Evolutionary conservation across 1,140 invertebrate genomes (phyloP), one percentile per base, ranked within the genome.

Genomic region (Neotoxoptera formosana): DNA sequence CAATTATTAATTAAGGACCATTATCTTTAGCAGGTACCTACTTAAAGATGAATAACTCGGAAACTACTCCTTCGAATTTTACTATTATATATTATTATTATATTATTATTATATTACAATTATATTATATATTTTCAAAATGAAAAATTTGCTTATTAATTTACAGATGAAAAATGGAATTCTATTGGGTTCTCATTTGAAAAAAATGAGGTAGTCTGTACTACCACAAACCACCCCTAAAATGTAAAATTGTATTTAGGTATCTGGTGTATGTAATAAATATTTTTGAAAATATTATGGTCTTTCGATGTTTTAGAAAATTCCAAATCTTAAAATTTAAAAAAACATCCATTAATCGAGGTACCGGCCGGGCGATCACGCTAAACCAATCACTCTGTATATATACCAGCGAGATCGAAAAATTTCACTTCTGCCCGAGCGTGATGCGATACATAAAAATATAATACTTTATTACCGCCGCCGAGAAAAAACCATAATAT

Each of bases 401-500:
- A n/a, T 47, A 86, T 30, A 45, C 41, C 76, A 81, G 14, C 9
- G 21, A 86, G 83, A 86, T 86, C 83, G 23, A 87, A 11, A 48
- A 87, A 48, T 87, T 48, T 47, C 8, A 30, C 45, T 86, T 86
- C 36, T 45, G 7, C 4, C 41, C 11, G 9, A 86, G 14, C 41
- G 11, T 34, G 81, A 36, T 81, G 34, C 36, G 36, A 84, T 84
- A 84, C 81, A 45, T 84, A 87, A 47, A 87, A 87, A 87, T 87
- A 48, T 48, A 30, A 87, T 87, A 48, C 45, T 87, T 48, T 87
- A 48, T 87, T 87, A 87, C 84, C 4, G 30, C 25, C 11, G 11
- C 30, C 83, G 25, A 25, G 83, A 45, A 47, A 25, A 47, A 47
- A 4, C 14, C 30, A 45, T 9, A 47, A 47, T 87, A 84, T 41